These are phyloP conservation scores for Silvanus unidentatus DNA, from an alignment of 2,888 invertebrate genomes.

Conservation along the genomic window DNA sequence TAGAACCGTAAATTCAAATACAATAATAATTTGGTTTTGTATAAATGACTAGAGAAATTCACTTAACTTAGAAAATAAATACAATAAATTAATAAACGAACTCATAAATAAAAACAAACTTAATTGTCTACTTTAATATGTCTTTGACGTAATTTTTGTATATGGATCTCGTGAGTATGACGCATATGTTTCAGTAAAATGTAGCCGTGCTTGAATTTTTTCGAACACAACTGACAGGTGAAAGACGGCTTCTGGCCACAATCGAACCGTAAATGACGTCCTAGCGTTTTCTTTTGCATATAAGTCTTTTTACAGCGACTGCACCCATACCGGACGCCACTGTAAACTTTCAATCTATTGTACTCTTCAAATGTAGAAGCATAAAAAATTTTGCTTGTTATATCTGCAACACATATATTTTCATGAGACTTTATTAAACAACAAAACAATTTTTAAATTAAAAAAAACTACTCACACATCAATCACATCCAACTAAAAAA, in stretches of 20 bases:
- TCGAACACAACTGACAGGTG: conserved; percentile 27
- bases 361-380: conserved; percentile 38
- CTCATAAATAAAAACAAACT: not conserved
- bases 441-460: conserved; percentile 7
- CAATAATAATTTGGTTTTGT: too few species aligned
- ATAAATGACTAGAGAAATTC: too few species aligned
- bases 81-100: conserved; percentile 11
- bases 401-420: conserved; percentile 15
- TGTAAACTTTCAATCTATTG: conserved; percentile 32
- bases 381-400: conserved; percentile 26
- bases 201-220: conserved; percentile 29
- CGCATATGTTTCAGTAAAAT: conserved; percentile 28
- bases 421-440: conserved; percentile 10
- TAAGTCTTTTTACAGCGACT: conserved; percentile 21
- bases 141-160: conserved; percentile 26
- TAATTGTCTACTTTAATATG: conserved; percentile 1
- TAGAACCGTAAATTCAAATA: too few species aligned
- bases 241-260: conserved; percentile 30
- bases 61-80: not conserved
- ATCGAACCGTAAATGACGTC: conserved; percentile 24
- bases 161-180: conserved; percentile 26
- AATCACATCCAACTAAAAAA: too few species aligned
- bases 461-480: conserved; percentile 3
- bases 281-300: conserved; percentile 31
- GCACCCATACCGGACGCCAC: conserved; percentile 27